Conservation (phyloP, 2,797 vertebrate genomes). For the Chelonia mydas region DNA sequence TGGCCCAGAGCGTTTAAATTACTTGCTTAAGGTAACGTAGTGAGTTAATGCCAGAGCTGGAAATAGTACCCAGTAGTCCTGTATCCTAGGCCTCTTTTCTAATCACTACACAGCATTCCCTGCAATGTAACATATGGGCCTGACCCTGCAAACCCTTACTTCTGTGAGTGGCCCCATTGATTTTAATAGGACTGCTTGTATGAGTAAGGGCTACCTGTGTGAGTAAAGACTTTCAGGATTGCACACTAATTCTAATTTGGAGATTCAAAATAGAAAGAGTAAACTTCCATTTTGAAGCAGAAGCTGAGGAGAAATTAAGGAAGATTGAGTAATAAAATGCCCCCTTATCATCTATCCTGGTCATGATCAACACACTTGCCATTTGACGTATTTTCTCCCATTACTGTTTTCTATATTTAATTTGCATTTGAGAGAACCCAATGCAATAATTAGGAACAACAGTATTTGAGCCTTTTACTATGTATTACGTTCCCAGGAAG, state of each 20-base stretch:
- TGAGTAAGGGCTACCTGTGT: neutral
- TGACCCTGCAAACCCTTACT: neutral
- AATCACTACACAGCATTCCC: neutral
- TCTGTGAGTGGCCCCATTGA: neutral
- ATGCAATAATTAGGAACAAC: constrained; percentile 28
- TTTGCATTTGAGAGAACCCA: neutral
- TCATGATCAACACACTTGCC: neutral
- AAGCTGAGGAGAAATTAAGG: neutral
- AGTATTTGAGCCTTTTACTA: constrained; percentile 13
- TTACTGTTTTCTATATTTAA: neutral
- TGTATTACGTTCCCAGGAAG: constrained; percentile 3
- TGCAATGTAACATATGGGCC: neutral
- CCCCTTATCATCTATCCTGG: neutral
- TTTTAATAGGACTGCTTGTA: neutral
- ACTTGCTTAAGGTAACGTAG: neutral
- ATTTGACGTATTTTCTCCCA: neutral
- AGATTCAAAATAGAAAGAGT: neutral
- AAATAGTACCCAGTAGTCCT: accelerated
- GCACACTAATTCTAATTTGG: neutral
- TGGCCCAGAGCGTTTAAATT: neutral
- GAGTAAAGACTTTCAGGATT: neutral
- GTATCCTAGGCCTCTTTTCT: neutral
- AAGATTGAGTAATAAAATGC: neutral
- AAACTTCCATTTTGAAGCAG: neutral
- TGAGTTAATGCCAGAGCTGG: neutral